Evolutionary conservation across 2,797 vertebrate species (phyloP), one percentile per base, ranked within the genome.

Genomic region (Amphiprion clarkii): DNA sequence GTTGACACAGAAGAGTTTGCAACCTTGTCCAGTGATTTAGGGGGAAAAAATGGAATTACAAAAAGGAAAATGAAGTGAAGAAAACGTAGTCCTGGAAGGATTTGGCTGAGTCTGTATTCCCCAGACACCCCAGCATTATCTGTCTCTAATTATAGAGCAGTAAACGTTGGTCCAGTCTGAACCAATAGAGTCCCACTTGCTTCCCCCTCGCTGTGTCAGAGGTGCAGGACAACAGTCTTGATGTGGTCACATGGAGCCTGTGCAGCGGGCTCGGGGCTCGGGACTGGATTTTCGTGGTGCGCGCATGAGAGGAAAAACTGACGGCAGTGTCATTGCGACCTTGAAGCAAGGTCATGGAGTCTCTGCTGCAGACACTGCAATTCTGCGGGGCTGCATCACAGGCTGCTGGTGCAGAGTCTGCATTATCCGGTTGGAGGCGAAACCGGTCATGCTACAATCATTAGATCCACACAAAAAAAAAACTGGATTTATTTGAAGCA

Each of bases 241-340:
- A 16, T 42, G 75, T 67, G 76, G 71, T 71, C 74, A 74, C 67
- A 72, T 76, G 76, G 42, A 27, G 49, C 49, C 49, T 19, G 29
- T 64, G 78, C 54, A 44, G 73, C 40, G 71, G 51, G 72, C 75
- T 75, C 73, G 39, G 63, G 77, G 71, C 69, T 63, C 66, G 65
- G 75, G 80, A 81, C 76, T 54, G 79, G 84, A 64, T 78, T 60
- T 78, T 67, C 65, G 81, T 66, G 78, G 82, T 61, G 88, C 85
- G 87, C 81, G 81, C 87, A 67, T 16, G 73, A 84, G 85, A 88
- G 87, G 87, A 87, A 85, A 89, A 87, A 88, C 87, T 92, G 91
- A 92, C 93, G 90, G 85, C 68, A 61, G 80, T 95, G 95, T 94
- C 94, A 95, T 73, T 93, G 90, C 93, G 95, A 95, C 95, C 95